Evolutionary conservation across 2,113 vertebrate genomes (phyloP).

Genomic region (Formicarius rufipectus): DNA sequence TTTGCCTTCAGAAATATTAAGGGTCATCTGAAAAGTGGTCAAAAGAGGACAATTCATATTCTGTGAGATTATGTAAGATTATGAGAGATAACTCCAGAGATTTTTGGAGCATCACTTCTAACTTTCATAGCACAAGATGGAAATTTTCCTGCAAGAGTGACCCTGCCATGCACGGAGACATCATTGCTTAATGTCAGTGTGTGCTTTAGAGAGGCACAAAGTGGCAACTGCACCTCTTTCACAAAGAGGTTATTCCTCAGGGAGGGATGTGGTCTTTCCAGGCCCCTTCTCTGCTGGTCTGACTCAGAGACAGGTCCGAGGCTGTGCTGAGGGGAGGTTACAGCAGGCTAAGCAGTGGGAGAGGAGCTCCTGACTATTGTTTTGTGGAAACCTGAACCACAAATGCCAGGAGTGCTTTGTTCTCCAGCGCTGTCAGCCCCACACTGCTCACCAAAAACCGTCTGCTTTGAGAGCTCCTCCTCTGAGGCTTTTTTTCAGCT

Average conservation of each 20-base stretch:
- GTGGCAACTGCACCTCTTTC: neutral
- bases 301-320: neutral
- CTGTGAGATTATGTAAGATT: neutral
- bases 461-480: neutral
- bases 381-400: neutral
- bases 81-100: too few species aligned
- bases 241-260: neutral
- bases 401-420: neutral
- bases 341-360: neutral
- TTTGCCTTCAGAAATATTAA: neutral
- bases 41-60: neutral
- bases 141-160: neutral
- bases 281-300: neutral
- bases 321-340: accelerated
- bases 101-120: neutral
- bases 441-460: neutral
- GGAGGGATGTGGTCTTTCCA: accelerated
- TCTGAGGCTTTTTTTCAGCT: neutral
- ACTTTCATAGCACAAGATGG: neutral
- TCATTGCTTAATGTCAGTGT: accelerated
- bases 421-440: neutral
- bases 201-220: neutral
- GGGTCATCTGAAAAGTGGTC: neutral
- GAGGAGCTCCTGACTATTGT: accelerated
- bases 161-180: neutral